Evolutionary conservation across 2,113 vertebrate genomes (phyloP).

Genomic region (Motacilla tschutschensis): DNA sequence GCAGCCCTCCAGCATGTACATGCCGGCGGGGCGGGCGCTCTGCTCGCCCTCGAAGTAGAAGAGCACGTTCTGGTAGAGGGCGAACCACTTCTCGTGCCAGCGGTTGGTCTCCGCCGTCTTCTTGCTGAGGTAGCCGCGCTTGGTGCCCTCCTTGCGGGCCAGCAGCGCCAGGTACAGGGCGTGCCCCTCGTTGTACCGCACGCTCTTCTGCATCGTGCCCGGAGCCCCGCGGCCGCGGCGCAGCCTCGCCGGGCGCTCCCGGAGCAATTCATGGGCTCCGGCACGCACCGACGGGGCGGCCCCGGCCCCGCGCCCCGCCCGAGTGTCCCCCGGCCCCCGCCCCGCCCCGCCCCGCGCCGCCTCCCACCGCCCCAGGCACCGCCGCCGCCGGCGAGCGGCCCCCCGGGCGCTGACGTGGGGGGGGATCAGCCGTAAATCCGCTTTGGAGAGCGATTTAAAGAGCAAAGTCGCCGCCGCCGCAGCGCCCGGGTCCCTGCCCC

Average conservation of each 20-base stretch:
- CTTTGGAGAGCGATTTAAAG: too few species aligned
- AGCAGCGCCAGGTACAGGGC: constrained; percentile 87
- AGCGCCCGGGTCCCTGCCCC: too few species aligned
- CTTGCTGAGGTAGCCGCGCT: constrained; percentile 91
- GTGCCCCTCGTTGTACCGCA: constrained; percentile 95
- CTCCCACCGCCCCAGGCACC: too few species aligned
- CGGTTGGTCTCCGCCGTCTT: constrained; percentile 92
- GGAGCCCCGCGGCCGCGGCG: not conserved
- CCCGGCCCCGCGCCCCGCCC: too few species aligned
- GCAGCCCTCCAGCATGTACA: constrained; percentile 96
- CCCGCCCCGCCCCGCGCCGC: too few species aligned
- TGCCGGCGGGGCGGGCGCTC: constrained; percentile 89
- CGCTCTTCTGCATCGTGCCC: constrained; percentile 91
- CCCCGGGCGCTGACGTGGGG: too few species aligned
- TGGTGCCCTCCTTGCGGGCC: constrained; percentile 93
- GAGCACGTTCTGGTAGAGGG: constrained; percentile 93
- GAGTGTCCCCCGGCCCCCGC: too few species aligned
- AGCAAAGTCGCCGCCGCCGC: too few species aligned
- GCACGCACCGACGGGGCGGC: not conserved
- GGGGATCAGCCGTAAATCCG: too few species aligned
- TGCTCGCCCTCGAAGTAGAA: constrained; percentile 97
- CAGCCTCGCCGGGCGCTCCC: not conserved
- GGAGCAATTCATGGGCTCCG: not conserved
- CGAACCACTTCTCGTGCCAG: constrained; percentile 97
- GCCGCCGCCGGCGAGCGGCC: too few species aligned